Base-by-base conservation (phyloP, 2,113 vertebrate species). In the Salvelinus namaycush region DNA sequence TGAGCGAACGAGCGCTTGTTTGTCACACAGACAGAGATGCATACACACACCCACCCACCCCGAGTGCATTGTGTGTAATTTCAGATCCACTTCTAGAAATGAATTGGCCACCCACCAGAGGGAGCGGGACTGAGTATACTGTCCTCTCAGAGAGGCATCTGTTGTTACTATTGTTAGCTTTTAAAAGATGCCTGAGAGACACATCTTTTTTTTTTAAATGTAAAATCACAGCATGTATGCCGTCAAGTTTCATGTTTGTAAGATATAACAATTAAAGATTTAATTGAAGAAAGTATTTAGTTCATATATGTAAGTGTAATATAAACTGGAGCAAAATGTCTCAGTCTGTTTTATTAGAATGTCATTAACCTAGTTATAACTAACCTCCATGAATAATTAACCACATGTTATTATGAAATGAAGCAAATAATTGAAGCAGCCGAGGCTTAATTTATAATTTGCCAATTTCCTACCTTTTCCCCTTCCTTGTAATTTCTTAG, bases 361-460 rank as follows among this genome's bases (percentile, higher is more conserved):
- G 88, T 92, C 90, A 92, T 92, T 91, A 93, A 91, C 89, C 90
- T 89, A 64, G 76, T 87, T 91, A 90, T 93, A 91, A 92, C 93
- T 92, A 94, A 92, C 92, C 91, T 90, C 87, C 86, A 90, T 92
- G 87, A 92, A 92, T 93, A 94, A 94, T 93, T 92, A 94, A 93
- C 89, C 91, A 87, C 89, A 78, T 67, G 83, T 91, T 93, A 89
- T 92, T 91, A 93, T 92, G 90, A 93, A 92, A 93, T 89, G 89
- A 89, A 90, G 92, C 91, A 93, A 93, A 93, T 93, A 91, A 92
- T 91, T 93, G 92, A 92, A 91, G 91, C 84, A 81, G 80, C 84
- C 9, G 59, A 22, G 82, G 91, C 88, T 93, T 92, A 87, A 91
- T 93, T 94, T 92, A 91, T 91, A 90, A 92, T 92, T 92, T 90